Conservation (phyloP, 2,888 invertebrate species). For the Tachina grossa region DNA sequence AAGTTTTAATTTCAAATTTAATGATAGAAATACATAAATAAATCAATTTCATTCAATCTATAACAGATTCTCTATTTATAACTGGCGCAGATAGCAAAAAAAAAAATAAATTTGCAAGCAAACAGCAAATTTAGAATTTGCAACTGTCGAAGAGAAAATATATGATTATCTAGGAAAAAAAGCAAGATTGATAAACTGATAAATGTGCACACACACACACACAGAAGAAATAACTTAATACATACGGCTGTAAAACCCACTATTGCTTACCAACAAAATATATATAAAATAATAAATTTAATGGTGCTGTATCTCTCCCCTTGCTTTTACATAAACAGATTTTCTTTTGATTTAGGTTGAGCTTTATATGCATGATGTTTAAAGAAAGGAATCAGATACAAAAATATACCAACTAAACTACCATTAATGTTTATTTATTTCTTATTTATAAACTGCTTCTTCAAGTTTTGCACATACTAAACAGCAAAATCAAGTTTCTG, state of each 20-base stretch:
- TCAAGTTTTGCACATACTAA: constrained; percentile 13
- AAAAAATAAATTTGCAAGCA: neutral
- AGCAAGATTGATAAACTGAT: constrained; percentile 1
- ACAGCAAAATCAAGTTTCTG: constrained; percentile 9
- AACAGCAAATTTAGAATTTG: constrained; percentile 17
- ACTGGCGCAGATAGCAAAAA: neutral
- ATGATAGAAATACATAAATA: neutral
- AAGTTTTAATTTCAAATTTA: neutral
- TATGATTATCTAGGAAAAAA: constrained; percentile 26
- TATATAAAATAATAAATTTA: constrained; percentile 17
- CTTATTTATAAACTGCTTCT: neutral
- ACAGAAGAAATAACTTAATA: neutral
- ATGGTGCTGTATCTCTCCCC: neutral
- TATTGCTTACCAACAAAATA: constrained; percentile 6
- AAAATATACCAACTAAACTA: constrained; percentile 9
- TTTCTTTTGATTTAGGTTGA: constrained; percentile 34
- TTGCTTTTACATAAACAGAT: constrained; percentile 1
- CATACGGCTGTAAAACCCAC: constrained; percentile 16
- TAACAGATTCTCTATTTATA: constrained; percentile 30
- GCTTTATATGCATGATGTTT: neutral
- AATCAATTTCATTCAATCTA: constrained; percentile 41
- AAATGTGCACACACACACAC: neutral
- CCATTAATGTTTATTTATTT: constrained; percentile 34
- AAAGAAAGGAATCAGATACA: neutral
- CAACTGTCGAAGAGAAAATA: constrained; percentile 47